A percentile compares a stretch with the other conserved stretches of the same genome.
phyloP scores from a whole-genome alignment of 2,113 vertebrate species.

The Pithys albifrons region DNA sequence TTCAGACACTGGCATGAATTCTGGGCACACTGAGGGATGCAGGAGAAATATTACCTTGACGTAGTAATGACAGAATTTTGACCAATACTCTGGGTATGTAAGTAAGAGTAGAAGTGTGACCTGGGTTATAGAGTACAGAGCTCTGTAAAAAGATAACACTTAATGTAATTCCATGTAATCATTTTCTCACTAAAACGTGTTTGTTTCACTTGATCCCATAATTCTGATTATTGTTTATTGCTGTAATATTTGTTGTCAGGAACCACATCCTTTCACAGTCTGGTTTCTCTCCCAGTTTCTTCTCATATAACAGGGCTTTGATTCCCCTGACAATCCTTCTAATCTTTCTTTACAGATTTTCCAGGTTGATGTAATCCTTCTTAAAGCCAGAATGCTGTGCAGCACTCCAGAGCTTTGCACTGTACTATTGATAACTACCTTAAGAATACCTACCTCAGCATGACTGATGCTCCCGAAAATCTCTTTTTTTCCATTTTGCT shows the following conservation, averaged over 20 bases:
- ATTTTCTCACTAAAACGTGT: neutral
- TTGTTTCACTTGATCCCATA: neutral
- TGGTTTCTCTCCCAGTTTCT: neutral
- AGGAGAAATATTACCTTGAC: constrained; percentile 12
- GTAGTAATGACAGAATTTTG: neutral
- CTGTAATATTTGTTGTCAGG: neutral
- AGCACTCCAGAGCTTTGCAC: neutral
- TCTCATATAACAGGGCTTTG: neutral
- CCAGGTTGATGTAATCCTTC: neutral
- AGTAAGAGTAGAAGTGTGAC: constrained; percentile 17
- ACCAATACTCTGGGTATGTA: neutral
- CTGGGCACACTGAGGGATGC: neutral
- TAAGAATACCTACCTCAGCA: neutral
- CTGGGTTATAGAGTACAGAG: neutral
- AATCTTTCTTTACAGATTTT: neutral
- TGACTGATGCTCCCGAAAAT: neutral
- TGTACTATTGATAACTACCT: neutral
- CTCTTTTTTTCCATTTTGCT: neutral
- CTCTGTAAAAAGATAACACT: neutral
- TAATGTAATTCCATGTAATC: neutral
- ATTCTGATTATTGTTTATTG: neutral
- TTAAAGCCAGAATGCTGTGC: neutral
- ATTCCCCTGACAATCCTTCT: neutral
- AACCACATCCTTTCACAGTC: neutral
- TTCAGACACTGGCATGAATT: constrained; percentile 11